A percentile compares a stretch with the other conserved stretches of the same genome.
These are phyloP conservation scores for Ecdyonurus torrentis DNA, from an alignment of 2,888 invertebrate genomes.

Conservation along the genomic window DNA sequence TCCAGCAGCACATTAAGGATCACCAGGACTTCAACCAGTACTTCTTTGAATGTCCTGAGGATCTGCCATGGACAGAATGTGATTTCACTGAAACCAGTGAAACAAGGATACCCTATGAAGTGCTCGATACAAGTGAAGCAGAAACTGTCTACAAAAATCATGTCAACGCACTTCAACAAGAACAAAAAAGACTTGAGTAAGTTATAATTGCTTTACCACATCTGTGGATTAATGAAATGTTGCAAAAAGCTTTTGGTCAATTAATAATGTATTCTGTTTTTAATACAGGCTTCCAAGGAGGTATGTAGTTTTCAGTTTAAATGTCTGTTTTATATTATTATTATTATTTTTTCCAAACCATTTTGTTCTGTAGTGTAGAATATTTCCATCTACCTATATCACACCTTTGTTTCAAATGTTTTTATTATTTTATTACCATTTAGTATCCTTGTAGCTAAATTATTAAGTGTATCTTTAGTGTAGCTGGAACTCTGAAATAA, in stretches of 20 bases:
- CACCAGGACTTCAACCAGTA: slow-evolving; percentile 89
- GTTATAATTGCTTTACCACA: slow-evolving; percentile 25
- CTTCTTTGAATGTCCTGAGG: slow-evolving; percentile 72
- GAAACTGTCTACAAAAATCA: slow-evolving; percentile 85
- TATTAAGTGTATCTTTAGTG: no score
- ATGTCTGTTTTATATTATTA: slow-evolving; percentile 8
- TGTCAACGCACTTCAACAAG: slow-evolving; percentile 78
- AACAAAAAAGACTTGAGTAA: slow-evolving; percentile 83
- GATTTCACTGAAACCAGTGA: slow-evolving; percentile 49
- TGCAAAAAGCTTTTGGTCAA: slow-evolving; percentile 17
- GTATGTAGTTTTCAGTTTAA: slow-evolving; percentile 20
- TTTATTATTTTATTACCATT: no score
- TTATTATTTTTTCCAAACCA: slow-evolving; percentile 4
- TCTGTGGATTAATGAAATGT: slow-evolving; percentile 15
- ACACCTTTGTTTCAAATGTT: background rate
- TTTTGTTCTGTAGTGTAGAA: slow-evolving; percentile 1
- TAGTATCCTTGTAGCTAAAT: no score
- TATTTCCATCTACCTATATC: background rate
- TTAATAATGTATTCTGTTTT: slow-evolving; percentile 9
- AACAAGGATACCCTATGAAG: slow-evolving; percentile 77
- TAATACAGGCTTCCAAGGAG: slow-evolving; percentile 37
- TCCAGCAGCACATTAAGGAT: slow-evolving; percentile 66
- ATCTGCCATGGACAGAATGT: slow-evolving; percentile 60
- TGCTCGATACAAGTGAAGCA: slow-evolving; percentile 78
- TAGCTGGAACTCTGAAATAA: no score